Percentiles rank a stretch among this genome's conserved stretches.
These are phyloP conservation scores for Eristalis tenax DNA, from an alignment of 2,888 invertebrate species.

Conservation along the genomic window DNA sequence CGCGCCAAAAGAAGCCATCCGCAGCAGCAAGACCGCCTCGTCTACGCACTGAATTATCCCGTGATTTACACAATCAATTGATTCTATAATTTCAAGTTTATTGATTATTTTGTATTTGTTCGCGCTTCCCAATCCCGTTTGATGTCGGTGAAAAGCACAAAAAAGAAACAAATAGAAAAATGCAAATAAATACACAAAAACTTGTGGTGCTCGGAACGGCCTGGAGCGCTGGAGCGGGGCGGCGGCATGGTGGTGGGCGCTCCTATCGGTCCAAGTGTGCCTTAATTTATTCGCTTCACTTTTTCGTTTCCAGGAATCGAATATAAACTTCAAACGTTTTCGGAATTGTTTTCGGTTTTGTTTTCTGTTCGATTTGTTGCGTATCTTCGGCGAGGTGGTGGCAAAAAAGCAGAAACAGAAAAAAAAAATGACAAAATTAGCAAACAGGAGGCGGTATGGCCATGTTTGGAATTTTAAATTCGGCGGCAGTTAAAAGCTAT, in stretches of 20 bases:
- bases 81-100: conserved; percentile 47
- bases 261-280: conserved; percentile 11
- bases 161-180: conserved; percentile 25
- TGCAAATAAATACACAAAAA: conserved; percentile 55
- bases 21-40: background rate
- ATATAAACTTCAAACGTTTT: conserved; percentile 43
- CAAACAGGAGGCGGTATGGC: conserved; percentile 10
- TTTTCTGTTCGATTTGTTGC: background rate
- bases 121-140: conserved; percentile 16
- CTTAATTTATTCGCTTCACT: conserved; percentile 48
- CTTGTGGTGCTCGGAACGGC: conserved; percentile 8
- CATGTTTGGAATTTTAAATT: conserved; percentile 58
- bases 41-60: conserved; percentile 8
- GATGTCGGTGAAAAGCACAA: conserved; percentile 14
- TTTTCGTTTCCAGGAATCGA: conserved; percentile 38
- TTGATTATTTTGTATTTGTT: conserved; percentile 25
- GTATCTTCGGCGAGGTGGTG: background rate
- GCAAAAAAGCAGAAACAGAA: background rate
- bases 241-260: conserved; percentile 2
- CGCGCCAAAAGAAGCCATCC: background rate
- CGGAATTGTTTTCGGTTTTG: background rate
- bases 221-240: background rate
- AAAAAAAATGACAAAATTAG: conserved; percentile 23
- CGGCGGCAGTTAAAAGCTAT: conserved; percentile 20
- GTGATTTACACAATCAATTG: conserved; percentile 45